Base-by-base conservation (phyloP, 2,888 invertebrate species). In the Trichopria drosophilae region DNA sequence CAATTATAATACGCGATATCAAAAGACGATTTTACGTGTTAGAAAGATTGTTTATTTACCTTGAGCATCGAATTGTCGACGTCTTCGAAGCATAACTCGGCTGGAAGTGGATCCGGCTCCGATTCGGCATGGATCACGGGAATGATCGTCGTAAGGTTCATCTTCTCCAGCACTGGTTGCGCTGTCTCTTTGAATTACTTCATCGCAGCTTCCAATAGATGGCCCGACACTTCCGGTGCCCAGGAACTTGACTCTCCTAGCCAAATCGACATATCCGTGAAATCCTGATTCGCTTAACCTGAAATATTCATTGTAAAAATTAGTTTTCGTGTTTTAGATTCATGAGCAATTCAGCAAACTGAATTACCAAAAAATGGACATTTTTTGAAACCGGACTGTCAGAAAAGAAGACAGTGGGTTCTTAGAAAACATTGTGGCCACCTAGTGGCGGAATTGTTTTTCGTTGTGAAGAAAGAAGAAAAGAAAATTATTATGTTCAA, bases 91-190 rank as follows among this genome's bases (percentile, higher is more conserved):
- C 60, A 75, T 70, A 13, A 69, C 68, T 40, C 75, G 62, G 46
- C 65, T 69, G 4, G 70, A 64, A 28, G 58, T 46, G 24, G 69
- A 66, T 12, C 64, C 59, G 2, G 65, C 65, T 9, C 63, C 64
- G 4, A 60, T 48, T 58, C 71, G 62, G 5, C 55, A 51, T 6
- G 54, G 49, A 36, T 64, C 65, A 7, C 67, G 60, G 1, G 55
- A 55, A 32, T 67, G 66, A 35, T 65, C 64, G 22, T 70, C 68
- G 2, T 69, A 66, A 23, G 75, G 74, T 35, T 74, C 75, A 49
- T 75, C 75, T 1, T 74, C 75, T 3, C 74, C 74, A 52, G 74
- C 75, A 4, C 73, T 75, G n/a, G 70, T 70, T 7, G 73, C 74
- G 47, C 75, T 75, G 58, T 75, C 75, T 9, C 74, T 71, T 53